These are phyloP conservation scores for Spheniscus mendiculus DNA, from an alignment of 2,113 vertebrate genomes.

Conservation along the genomic window DNA sequence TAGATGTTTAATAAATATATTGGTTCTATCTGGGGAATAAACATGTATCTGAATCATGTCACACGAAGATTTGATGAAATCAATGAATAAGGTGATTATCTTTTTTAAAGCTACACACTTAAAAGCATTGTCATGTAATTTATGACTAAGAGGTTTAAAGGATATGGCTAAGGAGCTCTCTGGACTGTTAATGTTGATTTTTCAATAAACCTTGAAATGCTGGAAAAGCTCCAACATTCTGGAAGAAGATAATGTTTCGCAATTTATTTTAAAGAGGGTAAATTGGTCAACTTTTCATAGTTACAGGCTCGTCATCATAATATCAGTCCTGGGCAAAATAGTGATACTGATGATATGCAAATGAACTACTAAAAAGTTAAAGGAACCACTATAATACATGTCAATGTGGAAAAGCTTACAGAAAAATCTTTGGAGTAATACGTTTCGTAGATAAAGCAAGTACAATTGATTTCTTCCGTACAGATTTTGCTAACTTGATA, in stretches of 20 bases:
- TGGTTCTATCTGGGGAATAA: background rate
- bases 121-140: background rate
- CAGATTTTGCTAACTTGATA: background rate
- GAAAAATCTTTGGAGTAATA: background rate
- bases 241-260: background rate
- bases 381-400: background rate
- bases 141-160: background rate
- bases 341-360: background rate
- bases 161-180: background rate
- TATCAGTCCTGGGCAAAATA: background rate
- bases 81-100: background rate
- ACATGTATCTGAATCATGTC: background rate
- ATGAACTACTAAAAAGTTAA: background rate
- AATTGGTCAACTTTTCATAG: background rate
- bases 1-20: background rate
- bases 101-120: background rate
- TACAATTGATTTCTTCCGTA: background rate
- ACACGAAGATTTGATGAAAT: background rate
- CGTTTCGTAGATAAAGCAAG: background rate
- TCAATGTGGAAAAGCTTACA: background rate
- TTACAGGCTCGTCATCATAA: accelerated
- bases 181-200: background rate
- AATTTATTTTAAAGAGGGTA: background rate
- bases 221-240: background rate
- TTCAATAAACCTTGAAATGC: background rate